Conservation (phyloP, 2,888 invertebrate species). For the Bimastos eiseni region DNA sequence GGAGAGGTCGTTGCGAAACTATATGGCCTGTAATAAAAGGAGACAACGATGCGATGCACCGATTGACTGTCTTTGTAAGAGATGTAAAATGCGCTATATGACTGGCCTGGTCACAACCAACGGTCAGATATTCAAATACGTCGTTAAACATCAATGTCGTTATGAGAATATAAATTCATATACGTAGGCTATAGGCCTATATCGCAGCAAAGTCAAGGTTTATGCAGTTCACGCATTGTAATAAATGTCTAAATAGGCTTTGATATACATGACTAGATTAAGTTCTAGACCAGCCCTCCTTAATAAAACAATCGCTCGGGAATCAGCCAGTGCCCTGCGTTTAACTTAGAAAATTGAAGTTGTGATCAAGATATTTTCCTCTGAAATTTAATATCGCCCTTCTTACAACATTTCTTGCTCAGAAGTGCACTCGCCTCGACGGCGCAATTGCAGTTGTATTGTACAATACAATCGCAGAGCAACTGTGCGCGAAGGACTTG, state of each 20-base stretch:
- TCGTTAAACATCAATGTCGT: background rate
- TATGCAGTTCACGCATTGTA: background rate
- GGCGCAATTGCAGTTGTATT: too few species aligned
- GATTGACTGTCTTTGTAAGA: slow-evolving; percentile 13
- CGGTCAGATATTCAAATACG: background rate
- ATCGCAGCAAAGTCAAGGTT: background rate
- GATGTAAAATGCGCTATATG: background rate
- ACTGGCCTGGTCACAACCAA: background rate
- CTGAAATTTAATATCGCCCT: too few species aligned
- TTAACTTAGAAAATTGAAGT: too few species aligned
- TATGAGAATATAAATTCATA: background rate
- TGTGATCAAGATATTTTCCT: too few species aligned
- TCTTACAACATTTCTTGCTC: too few species aligned
- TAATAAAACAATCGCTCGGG: too few species aligned
- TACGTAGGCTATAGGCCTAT: background rate
- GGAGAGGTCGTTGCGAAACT: background rate
- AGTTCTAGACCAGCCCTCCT: background rate
- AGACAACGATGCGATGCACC: background rate
- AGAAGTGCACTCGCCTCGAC: too few species aligned
- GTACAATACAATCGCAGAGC: too few species aligned
- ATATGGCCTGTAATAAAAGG: background rate
- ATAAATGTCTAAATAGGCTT: background rate
- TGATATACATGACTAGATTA: background rate
- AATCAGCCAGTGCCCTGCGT: too few species aligned
- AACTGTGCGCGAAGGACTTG: too few species aligned